A percentile compares a stretch with the other conserved stretches of the same genome.
Conservation (phyloP, 2,797 vertebrate species). For the Oreortyx pictus region DNA sequence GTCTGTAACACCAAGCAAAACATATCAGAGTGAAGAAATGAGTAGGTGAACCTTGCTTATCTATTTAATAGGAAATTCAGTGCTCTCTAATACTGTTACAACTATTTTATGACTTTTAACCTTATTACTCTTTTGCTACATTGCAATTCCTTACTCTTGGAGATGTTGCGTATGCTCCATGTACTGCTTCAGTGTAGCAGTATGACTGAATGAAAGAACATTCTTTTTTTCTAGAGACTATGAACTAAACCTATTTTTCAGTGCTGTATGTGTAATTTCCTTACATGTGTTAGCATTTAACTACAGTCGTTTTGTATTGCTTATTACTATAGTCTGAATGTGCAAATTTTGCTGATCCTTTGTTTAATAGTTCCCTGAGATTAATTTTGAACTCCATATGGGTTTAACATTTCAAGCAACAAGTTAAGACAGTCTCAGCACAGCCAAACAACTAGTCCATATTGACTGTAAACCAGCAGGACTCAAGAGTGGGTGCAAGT, state of each 20-base stretch:
- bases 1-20: neutral
- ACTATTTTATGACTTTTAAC: neutral
- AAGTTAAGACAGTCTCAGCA: neutral
- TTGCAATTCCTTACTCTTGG: neutral
- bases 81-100: neutral
- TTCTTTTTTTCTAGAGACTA: neutral
- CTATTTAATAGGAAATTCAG: neutral
- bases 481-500: neutral
- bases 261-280: neutral
- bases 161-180: neutral
- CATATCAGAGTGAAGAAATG: neutral
- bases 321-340: neutral
- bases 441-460: neutral
- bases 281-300: neutral
- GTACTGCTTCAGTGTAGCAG: neutral
- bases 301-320: neutral
- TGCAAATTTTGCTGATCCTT: neutral
- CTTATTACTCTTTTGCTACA: neutral
- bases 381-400: neutral
- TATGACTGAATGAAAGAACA: neutral
- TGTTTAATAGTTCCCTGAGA: neutral
- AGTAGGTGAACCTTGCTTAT: constrained; percentile 10
- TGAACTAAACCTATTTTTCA: neutral
- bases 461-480: neutral
- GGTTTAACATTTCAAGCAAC: neutral